These are phyloP conservation scores for Falco berigora DNA, from an alignment of 2,797 vertebrate species.

Conservation along the genomic window DNA sequence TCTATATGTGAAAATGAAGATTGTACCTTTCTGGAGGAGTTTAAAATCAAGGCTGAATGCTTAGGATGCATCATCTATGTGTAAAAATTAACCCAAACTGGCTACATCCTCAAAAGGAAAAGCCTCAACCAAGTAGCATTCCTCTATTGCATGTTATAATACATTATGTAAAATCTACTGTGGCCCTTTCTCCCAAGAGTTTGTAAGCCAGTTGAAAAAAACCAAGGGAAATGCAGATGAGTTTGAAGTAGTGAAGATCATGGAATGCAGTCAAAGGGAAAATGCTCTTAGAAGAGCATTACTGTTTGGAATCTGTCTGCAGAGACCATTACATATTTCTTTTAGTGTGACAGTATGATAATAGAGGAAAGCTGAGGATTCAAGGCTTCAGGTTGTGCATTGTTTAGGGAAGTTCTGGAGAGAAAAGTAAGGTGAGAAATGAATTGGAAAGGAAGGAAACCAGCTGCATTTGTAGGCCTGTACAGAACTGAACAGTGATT, in stretches of 20 bases:
- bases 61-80: not conserved
- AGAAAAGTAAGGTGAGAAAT: not conserved
- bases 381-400: not conserved
- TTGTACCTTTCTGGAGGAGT: not conserved
- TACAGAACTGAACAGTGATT: not conserved
- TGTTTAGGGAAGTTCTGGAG: not conserved
- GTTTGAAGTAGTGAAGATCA: not conserved
- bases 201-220: not conserved
- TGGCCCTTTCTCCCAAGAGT: not conserved
- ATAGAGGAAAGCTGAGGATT: not conserved
- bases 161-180: not conserved
- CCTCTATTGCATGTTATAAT: not conserved
- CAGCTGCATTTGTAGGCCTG: not conserved
- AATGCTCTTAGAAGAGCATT: not conserved
- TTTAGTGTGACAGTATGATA: not conserved
- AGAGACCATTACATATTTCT: fast-evolving
- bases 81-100: not conserved
- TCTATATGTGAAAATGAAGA: not conserved
- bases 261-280: not conserved
- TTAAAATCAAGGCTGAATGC: not conserved
- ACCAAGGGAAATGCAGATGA: not conserved
- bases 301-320: not conserved
- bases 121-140: not conserved
- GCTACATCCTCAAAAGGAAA: not conserved
- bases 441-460: not conserved